A percentile compares a stretch with the other conserved stretches of the same genome.
These are phyloP conservation scores for Sialis fuliginosa DNA, from an alignment of 2,888 invertebrate species.

Conservation along the genomic window DNA sequence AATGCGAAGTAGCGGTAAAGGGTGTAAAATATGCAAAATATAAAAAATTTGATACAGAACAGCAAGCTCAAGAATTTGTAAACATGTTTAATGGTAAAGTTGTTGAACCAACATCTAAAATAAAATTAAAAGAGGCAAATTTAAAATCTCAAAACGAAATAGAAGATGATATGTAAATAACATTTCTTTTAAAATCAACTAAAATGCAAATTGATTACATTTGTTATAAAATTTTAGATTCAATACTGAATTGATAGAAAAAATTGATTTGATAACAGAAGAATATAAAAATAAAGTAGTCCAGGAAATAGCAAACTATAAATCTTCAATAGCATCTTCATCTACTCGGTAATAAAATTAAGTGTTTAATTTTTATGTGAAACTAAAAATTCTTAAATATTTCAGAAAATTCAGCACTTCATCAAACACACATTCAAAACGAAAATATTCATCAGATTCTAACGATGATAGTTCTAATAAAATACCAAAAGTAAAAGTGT, in stretches of 20 bases:
- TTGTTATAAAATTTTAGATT: no score
- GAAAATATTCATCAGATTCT: not conserved
- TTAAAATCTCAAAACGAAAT: no score
- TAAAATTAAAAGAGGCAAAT: not conserved
- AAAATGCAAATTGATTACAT: no score
- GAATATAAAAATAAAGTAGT: not conserved
- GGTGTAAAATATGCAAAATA: conserved; percentile 1
- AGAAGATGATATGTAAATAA: no score
- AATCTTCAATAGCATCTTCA: not conserved
- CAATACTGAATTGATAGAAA: not conserved
- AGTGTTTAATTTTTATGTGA: not conserved
- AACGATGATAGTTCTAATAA: not conserved
- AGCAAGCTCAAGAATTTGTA: conserved; percentile 1
- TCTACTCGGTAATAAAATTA: not conserved
- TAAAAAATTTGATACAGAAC: conserved; percentile 3
- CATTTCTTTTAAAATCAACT: no score
- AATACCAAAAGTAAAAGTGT: not conserved
- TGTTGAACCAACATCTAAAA: not conserved
- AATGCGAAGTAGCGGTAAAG: not conserved
- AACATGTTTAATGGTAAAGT: conserved; percentile 2
- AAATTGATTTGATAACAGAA: not conserved
- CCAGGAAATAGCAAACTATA: not conserved
- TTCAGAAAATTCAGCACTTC: not conserved
- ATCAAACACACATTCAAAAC: not conserved
- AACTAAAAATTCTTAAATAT: not conserved